Evolutionary conservation across 2,113 vertebrate genomes (phyloP).

Genomic region (Grammomys dolichurus): DNA sequence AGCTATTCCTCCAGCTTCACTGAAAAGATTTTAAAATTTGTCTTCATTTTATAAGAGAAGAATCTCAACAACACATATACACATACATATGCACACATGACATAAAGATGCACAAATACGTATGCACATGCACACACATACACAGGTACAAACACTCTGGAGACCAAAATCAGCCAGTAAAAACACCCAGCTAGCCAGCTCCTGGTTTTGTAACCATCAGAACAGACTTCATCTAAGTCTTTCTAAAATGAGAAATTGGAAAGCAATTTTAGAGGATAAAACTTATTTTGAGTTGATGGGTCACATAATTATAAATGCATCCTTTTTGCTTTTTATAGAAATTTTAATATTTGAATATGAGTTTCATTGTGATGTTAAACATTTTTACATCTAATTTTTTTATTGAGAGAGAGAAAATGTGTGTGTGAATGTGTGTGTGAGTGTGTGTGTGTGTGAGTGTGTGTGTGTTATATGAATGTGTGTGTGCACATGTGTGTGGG

Average conservation of each 20-base stretch:
- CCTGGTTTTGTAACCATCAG: background rate
- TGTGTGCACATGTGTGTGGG: too few relatives aligned
- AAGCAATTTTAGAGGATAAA: background rate
- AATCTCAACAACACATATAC: background rate
- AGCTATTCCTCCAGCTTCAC: background rate
- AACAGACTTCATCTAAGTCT: background rate
- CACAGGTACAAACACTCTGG: background rate
- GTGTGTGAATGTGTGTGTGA: too few relatives aligned
- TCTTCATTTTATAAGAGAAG: background rate
- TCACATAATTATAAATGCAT: background rate
- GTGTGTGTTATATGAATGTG: too few relatives aligned
- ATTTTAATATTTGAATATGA: slow-evolving; percentile 25
- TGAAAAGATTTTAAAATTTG: background rate
- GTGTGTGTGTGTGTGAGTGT: background rate
- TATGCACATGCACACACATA: background rate
- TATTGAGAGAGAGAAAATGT: background rate
- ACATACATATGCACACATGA: background rate
- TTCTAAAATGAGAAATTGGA: background rate
- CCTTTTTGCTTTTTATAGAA: background rate
- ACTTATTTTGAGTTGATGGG: background rate
- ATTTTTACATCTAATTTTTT: slow-evolving; percentile 19
- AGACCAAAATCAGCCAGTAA: background rate
- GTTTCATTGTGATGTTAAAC: slow-evolving; percentile 12
- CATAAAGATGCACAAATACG: background rate
- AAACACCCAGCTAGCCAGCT: background rate